Evolutionary conservation across 2,888 invertebrate species (phyloP).

Genomic region (Gymnosoma rotundatum): DNA sequence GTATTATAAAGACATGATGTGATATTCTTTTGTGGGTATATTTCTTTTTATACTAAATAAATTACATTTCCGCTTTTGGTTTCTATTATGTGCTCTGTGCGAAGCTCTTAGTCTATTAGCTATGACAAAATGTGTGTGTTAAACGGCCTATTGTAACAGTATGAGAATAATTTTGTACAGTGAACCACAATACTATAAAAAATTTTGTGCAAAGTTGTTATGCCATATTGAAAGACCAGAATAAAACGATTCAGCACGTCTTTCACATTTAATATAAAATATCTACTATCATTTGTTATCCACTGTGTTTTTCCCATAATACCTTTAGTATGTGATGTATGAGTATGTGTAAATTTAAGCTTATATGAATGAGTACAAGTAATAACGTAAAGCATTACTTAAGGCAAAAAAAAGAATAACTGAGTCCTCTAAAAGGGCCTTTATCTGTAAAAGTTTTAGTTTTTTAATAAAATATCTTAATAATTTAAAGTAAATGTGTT

Average conservation of each 20-base stretch:
- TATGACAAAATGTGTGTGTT: not conserved
- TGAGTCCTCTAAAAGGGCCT: not conserved
- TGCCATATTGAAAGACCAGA: no score
- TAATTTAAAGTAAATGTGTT: no score
- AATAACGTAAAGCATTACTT: slow-evolving; percentile 1
- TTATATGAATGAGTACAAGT: not conserved
- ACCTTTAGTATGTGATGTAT: not conserved
- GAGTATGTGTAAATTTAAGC: not conserved
- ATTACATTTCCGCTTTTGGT: slow-evolving; percentile 59
- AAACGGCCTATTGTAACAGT: slow-evolving; percentile 22
- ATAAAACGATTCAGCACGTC: no score
- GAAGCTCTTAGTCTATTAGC: slow-evolving; percentile 19
- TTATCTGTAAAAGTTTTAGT: not conserved
- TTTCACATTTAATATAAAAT: not conserved
- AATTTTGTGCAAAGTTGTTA: not conserved
- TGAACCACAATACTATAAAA: not conserved
- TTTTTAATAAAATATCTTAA: no score
- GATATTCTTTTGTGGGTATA: slow-evolving; percentile 23
- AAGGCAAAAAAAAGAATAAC: not conserved
- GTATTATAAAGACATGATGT: slow-evolving; percentile 56
- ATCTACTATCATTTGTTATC: not conserved
- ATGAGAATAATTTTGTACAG: slow-evolving; percentile 8
- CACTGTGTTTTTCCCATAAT: slow-evolving; percentile 1
- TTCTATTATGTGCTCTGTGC: slow-evolving; percentile 19
- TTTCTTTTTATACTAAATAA: slow-evolving; percentile 35